These are phyloP conservation scores for Limanda limanda DNA, from an alignment of 2,113 vertebrate species.

Conservation along the genomic window DNA sequence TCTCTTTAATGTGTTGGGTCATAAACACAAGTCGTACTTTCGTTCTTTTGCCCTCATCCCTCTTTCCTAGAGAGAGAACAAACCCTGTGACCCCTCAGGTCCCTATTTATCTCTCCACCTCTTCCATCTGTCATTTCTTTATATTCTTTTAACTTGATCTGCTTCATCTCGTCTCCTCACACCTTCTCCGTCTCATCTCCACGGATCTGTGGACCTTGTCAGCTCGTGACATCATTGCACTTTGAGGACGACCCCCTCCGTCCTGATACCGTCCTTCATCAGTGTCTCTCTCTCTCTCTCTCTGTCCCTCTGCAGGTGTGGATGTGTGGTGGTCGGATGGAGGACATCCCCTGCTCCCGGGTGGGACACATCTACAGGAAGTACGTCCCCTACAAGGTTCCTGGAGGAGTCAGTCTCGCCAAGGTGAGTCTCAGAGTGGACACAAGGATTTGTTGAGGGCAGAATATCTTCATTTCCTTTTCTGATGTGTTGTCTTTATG, in stretches of 20 bases:
- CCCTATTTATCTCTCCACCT: not conserved
- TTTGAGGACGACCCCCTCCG: not conserved
- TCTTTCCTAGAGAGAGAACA: too few species aligned
- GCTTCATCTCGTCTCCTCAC: not conserved
- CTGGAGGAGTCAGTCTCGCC: conserved; percentile 93
- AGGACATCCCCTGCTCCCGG: conserved; percentile 91
- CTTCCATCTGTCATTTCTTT: not conserved
- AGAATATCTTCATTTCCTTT: too few species aligned
- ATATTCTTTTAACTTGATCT: not conserved
- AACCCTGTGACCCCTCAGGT: too few species aligned
- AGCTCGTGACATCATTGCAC: too few species aligned
- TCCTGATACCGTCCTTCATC: too few species aligned
- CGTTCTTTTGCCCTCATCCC: not conserved
- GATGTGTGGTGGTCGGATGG: conserved; percentile 86
- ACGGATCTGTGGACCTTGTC: too few species aligned
- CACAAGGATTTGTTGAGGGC: not conserved
- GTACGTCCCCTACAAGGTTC: conserved; percentile 97
- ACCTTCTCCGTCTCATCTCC: not conserved
- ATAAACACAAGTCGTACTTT: too few species aligned
- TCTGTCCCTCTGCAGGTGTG: conserved; percentile 72
- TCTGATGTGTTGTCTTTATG: not conserved
- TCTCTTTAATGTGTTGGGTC: not conserved
- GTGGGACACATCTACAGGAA: conserved; percentile 99
- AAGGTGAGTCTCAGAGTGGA: conserved; percentile 82
- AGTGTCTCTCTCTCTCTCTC: not conserved